These are phyloP conservation scores for Papilio polyxenes DNA, from an alignment of 1,140 invertebrate genomes.

Conservation along the genomic window DNA sequence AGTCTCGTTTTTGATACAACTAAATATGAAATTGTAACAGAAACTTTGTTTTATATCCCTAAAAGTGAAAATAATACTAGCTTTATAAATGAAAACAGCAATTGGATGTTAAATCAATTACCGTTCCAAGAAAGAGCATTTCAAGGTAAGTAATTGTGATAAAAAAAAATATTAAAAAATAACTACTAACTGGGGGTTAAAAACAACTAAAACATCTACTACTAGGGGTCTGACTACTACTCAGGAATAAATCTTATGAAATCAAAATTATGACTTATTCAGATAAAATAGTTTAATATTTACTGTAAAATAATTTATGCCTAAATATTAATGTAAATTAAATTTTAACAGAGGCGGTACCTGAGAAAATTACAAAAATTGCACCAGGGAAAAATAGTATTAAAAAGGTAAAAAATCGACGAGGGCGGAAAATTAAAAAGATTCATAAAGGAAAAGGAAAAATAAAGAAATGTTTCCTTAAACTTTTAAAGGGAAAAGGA, in stretches of 20 bases:
- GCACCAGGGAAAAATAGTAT: constrained; percentile 38
- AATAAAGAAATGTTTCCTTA: constrained; percentile 62
- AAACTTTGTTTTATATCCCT: constrained; percentile 56
- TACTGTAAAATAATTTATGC: no score
- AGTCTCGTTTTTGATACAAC: constrained; percentile 58
- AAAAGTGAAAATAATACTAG: constrained; percentile 45
- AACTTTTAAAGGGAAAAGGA: constrained; percentile 57
- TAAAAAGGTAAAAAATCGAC: constrained; percentile 40
- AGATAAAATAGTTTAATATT: no score
- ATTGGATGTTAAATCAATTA: constrained; percentile 54
- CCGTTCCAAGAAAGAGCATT: constrained; percentile 51
- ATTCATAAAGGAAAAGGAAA: constrained; percentile 49
- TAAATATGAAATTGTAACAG: constrained; percentile 62
- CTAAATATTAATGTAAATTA: neutral
- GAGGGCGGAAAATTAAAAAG: constrained; percentile 49
- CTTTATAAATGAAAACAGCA: constrained; percentile 44
- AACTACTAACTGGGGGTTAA: no score
- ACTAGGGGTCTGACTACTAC: no score
- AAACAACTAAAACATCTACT: no score
- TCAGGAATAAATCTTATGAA: no score
- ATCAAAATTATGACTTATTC: no score
- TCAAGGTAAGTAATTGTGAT: constrained; percentile 47
- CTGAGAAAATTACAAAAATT: constrained; percentile 30
- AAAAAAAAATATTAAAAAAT: no score
- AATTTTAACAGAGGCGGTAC: constrained; percentile 35